Evolutionary conservation across 1,140 invertebrate genomes (phyloP).

Genomic region (Chionoecetes opilio): DNA sequence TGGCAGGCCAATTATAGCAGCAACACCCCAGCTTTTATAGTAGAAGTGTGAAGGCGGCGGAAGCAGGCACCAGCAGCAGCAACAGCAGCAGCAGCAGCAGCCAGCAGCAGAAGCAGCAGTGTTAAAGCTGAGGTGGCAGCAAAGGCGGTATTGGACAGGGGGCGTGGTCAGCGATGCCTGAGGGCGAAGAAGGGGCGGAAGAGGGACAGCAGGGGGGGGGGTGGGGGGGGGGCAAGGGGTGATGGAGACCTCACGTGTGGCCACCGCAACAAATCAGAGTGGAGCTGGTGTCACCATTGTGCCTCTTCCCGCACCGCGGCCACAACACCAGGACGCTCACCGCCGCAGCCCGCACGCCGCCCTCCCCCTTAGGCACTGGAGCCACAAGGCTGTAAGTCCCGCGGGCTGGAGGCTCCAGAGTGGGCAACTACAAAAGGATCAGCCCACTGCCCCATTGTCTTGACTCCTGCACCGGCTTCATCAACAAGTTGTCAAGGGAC

Average conservation of each 20-base stretch:
- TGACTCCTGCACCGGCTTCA: constrained; percentile 74
- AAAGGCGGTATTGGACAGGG: constrained; percentile 48
- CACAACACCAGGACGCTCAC: constrained; percentile 49
- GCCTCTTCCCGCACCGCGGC: constrained; percentile 63
- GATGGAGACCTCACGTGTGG: constrained; percentile 71
- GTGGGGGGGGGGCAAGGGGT: background rate
- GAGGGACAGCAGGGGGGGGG: background rate
- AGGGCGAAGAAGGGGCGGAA: constrained; percentile 5
- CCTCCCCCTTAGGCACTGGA: background rate
- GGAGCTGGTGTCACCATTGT: constrained; percentile 75
- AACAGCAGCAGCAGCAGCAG: background rate
- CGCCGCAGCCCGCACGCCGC: background rate
- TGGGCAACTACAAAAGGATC: constrained; percentile 77
- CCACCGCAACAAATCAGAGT: constrained; percentile 70
- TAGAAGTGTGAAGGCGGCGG: constrained; percentile 12
- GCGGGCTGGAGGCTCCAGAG: background rate
- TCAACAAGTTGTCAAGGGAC: constrained; percentile 77
- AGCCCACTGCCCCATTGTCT: constrained; percentile 74
- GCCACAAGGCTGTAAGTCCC: constrained; percentile 35
- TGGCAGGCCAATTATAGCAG: background rate
- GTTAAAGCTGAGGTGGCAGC: constrained; percentile 71
- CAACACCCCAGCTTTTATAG: background rate
- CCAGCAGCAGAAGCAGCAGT: constrained; percentile 38
- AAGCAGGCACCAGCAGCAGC: background rate
- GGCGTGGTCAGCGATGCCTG: constrained; percentile 55